Base-by-base conservation (phyloP, 2,888 invertebrate species). In the Cyclophora punctaria region DNA sequence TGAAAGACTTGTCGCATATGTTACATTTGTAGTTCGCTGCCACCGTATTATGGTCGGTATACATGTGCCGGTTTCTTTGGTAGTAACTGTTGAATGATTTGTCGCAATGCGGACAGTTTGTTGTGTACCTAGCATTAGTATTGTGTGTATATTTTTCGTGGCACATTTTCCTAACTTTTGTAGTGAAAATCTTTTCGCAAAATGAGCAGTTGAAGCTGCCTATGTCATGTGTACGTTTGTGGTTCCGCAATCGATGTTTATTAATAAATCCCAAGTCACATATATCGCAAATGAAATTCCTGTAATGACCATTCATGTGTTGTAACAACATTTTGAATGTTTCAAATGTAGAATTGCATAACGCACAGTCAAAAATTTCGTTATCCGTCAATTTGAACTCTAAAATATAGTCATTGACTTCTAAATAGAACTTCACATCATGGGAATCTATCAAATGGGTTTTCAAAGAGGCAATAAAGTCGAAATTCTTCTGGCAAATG, bases 131-230 rank as follows among this genome's bases (percentile, higher is more conserved):
- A 0, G 81, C 78, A 0, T 47, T 64, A 0, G 73, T 70, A 2
- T 84, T 84, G 7, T 86, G 86, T 0, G 82, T 82, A 4, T 85
- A 84, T 45, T 86, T 87, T 52, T 85, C 84, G 33, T 87, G 86
- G 4, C 81, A 84, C 44, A 75, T 59, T 37, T 76, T 75, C 3
- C 82, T 66, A 0, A 84, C 78, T 0, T 73, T 50, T 0, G 86
- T 85, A 3, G 59, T 74, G 52, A 86, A 87, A 0, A 81, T 64
- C 57, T 86, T 87, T 0, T 84, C 82, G 46, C 86, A 87, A 33
- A 70, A 81, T 0, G 67, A 50, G n/a, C 86, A 87, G 3, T 80
- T 82, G 5, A 79, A 86, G 0, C 63, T 69, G 0, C 85, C 84
- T 0, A 75, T 50, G 0, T 86, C 82, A 42, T 85, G 84, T 0